Percentiles rank a stretch among this genome's conserved stretches.
Conservation (phyloP, 2,888 invertebrate species). For the Automeris io region DNA sequence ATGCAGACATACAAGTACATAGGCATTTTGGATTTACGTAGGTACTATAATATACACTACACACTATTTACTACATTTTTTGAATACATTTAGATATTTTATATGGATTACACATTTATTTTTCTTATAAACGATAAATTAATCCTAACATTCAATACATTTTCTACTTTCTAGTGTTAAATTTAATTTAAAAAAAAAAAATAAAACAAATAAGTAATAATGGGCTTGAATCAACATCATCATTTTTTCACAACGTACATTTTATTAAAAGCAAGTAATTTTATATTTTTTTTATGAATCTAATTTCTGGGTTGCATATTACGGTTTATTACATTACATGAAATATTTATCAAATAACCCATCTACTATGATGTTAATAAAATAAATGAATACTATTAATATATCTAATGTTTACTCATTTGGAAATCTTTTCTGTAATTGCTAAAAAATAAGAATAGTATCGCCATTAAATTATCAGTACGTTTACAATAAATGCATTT, state of each 20-base stretch:
- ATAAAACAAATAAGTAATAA: neutral
- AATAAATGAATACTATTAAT: no score
- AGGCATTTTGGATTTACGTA: constrained; percentile 37
- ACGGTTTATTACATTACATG: no score
- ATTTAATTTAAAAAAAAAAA: neutral
- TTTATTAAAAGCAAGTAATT: neutral
- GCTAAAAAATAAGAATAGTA: no score
- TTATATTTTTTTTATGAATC: no score
- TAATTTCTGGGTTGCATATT: no score
- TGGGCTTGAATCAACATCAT: neutral
- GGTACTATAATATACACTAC: constrained; percentile 31
- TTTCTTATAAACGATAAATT: constrained; percentile 10
- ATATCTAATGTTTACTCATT: no score
- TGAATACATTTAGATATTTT: no score
- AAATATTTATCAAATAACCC: no score
- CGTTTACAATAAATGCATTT: no score
- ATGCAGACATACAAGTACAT: constrained; percentile 32
- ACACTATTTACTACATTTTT: constrained; percentile 27
- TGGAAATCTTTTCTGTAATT: no score
- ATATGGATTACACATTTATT: constrained; percentile 10
- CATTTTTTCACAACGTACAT: neutral
- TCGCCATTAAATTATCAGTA: no score
- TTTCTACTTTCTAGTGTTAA: constrained; percentile 2
- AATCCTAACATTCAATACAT: constrained; percentile 25
- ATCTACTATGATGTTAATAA: no score